phyloP scores from a whole-genome alignment of 1,140 invertebrate genomes.

The Oreohelix idahoensis region DNA sequence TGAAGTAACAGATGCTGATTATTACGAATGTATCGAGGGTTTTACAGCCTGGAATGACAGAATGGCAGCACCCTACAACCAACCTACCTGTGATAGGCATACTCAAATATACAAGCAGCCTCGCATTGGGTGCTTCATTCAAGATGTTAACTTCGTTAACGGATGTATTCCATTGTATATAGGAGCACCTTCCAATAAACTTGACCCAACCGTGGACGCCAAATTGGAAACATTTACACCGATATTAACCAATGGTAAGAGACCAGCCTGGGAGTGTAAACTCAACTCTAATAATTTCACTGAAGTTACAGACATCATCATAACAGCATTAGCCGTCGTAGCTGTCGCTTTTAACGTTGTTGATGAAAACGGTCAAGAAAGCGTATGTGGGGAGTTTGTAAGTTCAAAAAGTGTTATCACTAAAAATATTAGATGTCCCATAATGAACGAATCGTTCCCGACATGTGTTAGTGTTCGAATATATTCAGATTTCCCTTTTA shows the following conservation, averaged over 20 bases:
- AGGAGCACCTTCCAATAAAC: background rate
- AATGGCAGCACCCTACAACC: background rate
- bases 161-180: background rate
- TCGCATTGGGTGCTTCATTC: background rate
- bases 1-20: background rate
- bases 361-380: background rate
- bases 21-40: background rate
- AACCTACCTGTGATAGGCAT: background rate
- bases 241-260: too few relatives aligned
- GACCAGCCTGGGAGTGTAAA: background rate
- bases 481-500: background rate
- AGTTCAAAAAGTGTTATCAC: background rate
- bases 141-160: background rate
- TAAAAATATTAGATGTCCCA: background rate
- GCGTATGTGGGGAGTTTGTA: background rate
- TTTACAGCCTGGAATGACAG: background rate
- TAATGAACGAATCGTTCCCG: background rate
- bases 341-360: background rate
- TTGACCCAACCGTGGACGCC: too few relatives aligned
- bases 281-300: background rate
- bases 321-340: background rate
- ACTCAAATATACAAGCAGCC: background rate
- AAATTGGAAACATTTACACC: too few relatives aligned
- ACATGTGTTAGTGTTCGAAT: background rate
- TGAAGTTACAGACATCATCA: background rate